Base-by-base conservation (phyloP, 2,113 vertebrate species). In the Oostethus manadensis region DNA sequence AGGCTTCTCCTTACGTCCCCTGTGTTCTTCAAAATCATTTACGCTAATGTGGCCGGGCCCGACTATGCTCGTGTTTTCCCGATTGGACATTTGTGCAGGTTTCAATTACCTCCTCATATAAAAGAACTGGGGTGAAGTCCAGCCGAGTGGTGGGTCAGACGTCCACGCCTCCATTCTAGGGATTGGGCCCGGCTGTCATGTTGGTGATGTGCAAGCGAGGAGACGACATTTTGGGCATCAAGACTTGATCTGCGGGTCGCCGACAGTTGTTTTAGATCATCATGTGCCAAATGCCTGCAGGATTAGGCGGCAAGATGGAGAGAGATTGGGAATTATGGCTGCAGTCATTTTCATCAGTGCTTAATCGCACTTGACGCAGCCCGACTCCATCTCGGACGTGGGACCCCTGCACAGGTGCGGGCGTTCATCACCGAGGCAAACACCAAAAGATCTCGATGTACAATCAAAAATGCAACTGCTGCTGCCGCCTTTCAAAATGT, bases 261-360 rank as follows among this genome's bases (percentile, higher is more conserved):
- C 82, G 83, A 86, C 86, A 88, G 86, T 89, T 89, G 84, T 85
- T 90, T 89, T 88, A 88, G 86, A 86, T 89, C 81, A 81, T 86
- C 83, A 77, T 88, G 64, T 79, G 71, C 63, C 0, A 58, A 82
- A 89, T 89, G 76, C 85, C 86, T 76, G 65, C 49, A 13, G 80
- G 82, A 81, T 87, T 86, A 88, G 71, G 73, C 67, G 62, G 66
- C 21, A 70, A 79, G 77, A 79, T 81, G 66, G 68, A 74, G 70
- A 69, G 74, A 80, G 84, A 76, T 56, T 70, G 68, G 75, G 78
- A 84, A 83, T 86, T 79, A 84, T 69, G 81, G 59, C 64, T 60
- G 67, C 60, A 68, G 68, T 61, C 68, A 59, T 60, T 76, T 64
- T 78, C 67, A 51, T 46, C 66, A 51, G 60, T 4, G 51, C 71